phyloP scores from a whole-genome alignment of 2,797 vertebrate genomes.

The Acipenser transmontanus region DNA sequence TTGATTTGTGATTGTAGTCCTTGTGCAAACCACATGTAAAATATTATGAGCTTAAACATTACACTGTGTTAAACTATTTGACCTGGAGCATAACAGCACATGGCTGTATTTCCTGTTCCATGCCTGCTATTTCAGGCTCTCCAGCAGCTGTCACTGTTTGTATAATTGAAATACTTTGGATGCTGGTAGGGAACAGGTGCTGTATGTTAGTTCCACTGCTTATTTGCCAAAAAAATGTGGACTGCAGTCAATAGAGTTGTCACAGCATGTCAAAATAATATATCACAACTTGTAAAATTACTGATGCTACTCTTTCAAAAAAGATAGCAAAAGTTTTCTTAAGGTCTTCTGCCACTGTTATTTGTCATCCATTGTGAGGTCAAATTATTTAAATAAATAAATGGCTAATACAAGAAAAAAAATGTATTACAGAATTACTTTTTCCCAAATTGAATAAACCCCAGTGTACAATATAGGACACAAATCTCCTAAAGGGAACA shows the following conservation, averaged over 20 bases:
- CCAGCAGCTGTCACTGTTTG: slow-evolving; percentile 60
- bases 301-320: slow-evolving; percentile 32
- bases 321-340: too few species aligned
- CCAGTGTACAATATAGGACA: too few species aligned
- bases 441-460: too few species aligned
- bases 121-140: slow-evolving; percentile 38
- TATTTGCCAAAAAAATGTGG: slow-evolving; percentile 31
- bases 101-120: slow-evolving; percentile 23
- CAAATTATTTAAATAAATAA: too few species aligned
- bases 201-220: slow-evolving; percentile 51
- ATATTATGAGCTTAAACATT: slow-evolving; percentile 34
- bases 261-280: slow-evolving; percentile 45
- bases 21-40: slow-evolving; percentile 40
- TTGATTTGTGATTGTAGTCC: background rate
- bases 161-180: slow-evolving; percentile 53
- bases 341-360: too few species aligned
- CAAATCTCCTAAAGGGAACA: too few species aligned
- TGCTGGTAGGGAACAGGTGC: slow-evolving; percentile 56
- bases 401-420: too few species aligned
- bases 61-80: slow-evolving; percentile 35
- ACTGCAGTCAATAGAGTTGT: slow-evolving; percentile 44
- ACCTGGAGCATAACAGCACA: slow-evolving; percentile 25
- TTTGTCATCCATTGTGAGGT: too few species aligned
- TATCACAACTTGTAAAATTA: slow-evolving; percentile 35
- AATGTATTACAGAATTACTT: too few species aligned